These are phyloP conservation scores for Actias luna DNA, from an alignment of 2,888 invertebrate species.

Conservation along the genomic window DNA sequence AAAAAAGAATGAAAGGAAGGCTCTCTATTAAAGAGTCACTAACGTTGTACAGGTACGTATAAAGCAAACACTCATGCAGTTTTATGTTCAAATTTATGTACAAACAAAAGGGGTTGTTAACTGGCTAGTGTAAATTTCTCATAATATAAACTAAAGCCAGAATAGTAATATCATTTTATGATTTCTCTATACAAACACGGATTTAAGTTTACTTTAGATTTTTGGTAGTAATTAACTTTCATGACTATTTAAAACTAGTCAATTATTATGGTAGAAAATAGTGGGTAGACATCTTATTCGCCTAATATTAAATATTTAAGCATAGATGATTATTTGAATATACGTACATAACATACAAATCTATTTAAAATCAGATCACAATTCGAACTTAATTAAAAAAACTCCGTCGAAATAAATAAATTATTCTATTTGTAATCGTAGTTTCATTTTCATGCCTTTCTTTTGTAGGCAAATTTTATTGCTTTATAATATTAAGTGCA, in stretches of 20 bases:
- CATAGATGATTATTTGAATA: too few relatives aligned
- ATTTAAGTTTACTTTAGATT: background rate
- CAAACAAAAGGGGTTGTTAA: conserved; percentile 29
- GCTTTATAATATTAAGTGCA: too few relatives aligned
- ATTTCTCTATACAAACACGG: background rate
- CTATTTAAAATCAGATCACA: too few relatives aligned
- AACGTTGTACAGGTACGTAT: conserved; percentile 32
- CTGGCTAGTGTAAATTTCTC: conserved; percentile 21
- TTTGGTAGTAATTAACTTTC: background rate
- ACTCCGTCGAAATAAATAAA: too few relatives aligned
- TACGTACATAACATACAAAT: too few relatives aligned
- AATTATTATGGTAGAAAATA: background rate
- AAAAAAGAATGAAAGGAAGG: conserved; percentile 32
- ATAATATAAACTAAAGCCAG: conserved; percentile 18
- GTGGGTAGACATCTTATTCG: too few relatives aligned
- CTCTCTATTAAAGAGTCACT: conserved; percentile 45
- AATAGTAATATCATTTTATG: background rate
- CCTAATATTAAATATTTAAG: too few relatives aligned
- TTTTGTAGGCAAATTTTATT: too few relatives aligned
- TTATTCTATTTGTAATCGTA: too few relatives aligned
- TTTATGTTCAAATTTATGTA: conserved; percentile 27
- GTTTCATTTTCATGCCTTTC: too few relatives aligned
- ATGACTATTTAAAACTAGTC: background rate
- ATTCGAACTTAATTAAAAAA: too few relatives aligned
- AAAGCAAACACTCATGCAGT: conserved; percentile 38